Evolutionary conservation across 2,113 vertebrate species (phyloP).

Genomic region (Sinocyclocheilus rhinocerous): DNA sequence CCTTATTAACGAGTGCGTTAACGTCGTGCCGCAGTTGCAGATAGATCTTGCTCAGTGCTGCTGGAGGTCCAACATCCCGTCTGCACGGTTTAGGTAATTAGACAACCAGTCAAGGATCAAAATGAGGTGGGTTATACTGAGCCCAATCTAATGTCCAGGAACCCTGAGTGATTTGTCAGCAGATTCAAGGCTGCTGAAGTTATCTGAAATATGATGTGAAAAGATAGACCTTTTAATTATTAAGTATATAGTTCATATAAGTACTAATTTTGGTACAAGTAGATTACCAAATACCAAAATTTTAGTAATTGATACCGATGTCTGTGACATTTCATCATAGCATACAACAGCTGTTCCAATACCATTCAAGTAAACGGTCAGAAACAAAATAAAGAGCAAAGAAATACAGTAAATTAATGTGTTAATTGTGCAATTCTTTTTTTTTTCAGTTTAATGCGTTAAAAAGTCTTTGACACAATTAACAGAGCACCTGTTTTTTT

Average conservation of each 20-base stretch:
- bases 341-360: background rate
- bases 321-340: background rate
- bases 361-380: background rate
- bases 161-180: slow-evolving; percentile 28
- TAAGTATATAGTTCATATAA: background rate
- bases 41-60: slow-evolving; percentile 33
- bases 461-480: too few species aligned
- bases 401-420: background rate
- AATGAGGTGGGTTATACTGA: slow-evolving; percentile 33
- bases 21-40: slow-evolving; percentile 6
- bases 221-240: background rate
- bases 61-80: slow-evolving; percentile 39
- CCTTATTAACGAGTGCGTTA: slow-evolving; percentile 49
- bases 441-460: too few species aligned
- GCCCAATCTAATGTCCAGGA: background rate
- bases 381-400: background rate
- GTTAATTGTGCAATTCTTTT: too few species aligned
- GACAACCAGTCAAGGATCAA: slow-evolving; percentile 38
- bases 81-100: slow-evolving; percentile 42
- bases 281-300: background rate
- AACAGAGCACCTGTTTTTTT: too few species aligned
- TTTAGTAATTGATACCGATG: background rate
- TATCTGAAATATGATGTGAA: background rate
- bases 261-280: background rate
- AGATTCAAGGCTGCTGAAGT: slow-evolving; percentile 24